Conservation (phyloP, 2,797 vertebrate genomes). For the Vultur gryphus region DNA sequence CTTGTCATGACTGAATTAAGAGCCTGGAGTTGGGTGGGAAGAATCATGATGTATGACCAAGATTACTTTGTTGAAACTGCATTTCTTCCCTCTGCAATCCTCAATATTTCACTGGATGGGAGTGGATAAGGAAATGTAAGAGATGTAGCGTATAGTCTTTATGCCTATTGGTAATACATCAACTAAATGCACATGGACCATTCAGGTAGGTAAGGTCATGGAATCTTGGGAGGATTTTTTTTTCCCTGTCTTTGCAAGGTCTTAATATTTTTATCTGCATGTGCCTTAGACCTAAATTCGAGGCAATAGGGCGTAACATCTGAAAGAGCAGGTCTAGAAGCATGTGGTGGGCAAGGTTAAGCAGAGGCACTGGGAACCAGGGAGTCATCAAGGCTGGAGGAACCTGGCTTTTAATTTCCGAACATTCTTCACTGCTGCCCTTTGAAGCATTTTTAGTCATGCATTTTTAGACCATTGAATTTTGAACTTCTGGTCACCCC, state of each 20-base stretch:
- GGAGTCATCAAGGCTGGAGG: neutral
- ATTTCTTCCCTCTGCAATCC: neutral
- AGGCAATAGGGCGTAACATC: neutral
- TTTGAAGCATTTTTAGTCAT: conserved; percentile 18
- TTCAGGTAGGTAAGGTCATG: neutral
- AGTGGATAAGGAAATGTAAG: neutral
- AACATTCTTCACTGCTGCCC: neutral
- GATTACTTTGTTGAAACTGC: neutral
- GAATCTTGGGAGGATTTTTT: neutral
- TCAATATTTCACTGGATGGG: neutral
- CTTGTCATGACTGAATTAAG: neutral
- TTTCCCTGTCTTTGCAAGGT: neutral
- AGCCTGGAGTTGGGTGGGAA: neutral
- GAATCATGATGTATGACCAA: neutral
- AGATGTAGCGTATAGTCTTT: neutral
- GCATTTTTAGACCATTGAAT: neutral
- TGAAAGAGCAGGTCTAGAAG: neutral
- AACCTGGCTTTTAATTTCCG: neutral
- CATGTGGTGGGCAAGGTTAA: rapidly evolving
- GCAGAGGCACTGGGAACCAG: neutral
- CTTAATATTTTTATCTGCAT: neutral
- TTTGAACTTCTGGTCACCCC: conserved; percentile 47
- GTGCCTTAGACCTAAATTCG: neutral
- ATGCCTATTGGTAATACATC: neutral
- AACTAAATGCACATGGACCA: neutral